Percentiles rank a stretch among this genome's conserved stretches.
These are phyloP conservation scores for Smithornis capensis DNA, from an alignment of 2,113 vertebrate genomes.

Conservation along the genomic window DNA sequence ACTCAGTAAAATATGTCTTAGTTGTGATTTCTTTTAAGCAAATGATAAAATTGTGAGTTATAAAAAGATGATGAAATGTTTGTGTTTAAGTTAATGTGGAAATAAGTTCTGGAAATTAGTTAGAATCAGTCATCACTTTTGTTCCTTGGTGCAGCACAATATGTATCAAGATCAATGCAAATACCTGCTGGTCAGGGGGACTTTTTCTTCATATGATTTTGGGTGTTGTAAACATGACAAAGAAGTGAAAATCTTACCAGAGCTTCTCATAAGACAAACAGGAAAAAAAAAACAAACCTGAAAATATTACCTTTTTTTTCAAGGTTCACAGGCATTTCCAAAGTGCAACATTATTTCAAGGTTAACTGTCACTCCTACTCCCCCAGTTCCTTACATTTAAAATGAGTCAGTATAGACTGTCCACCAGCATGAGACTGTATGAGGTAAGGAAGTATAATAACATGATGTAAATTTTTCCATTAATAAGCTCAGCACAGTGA, in stretches of 20 bases:
- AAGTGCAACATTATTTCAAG: background rate
- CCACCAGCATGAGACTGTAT: background rate
- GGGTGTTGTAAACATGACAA: background rate
- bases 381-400: background rate
- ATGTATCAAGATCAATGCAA: background rate
- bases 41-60: background rate
- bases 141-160: background rate
- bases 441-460: background rate
- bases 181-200: background rate
- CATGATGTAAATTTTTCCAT: background rate
- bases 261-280: background rate
- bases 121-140: background rate
- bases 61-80: background rate
- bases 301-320: background rate
- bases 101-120: background rate
- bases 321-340: background rate
- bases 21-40: background rate
- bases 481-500: background rate
- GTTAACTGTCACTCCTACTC: background rate
- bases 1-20: background rate
- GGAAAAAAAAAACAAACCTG: background rate
- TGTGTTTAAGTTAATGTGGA: background rate
- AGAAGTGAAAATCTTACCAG: background rate
- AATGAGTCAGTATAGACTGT: background rate
- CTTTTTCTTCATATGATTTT: background rate